Conservation (phyloP, 2,888 invertebrate species). For the Leucophenga maculata region DNA sequence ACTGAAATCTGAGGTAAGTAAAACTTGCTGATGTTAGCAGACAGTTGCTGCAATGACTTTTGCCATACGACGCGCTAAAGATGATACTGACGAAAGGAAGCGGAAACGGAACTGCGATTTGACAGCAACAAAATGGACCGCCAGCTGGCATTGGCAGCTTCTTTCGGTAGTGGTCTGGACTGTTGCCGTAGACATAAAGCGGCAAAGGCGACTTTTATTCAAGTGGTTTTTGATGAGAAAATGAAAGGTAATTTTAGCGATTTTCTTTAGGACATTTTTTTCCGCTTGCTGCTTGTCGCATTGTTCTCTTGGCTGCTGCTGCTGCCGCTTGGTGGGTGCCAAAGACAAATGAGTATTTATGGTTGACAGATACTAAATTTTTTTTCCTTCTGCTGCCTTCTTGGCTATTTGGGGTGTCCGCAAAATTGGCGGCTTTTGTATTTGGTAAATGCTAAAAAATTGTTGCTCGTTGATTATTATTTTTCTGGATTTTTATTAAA, state of each 20-base stretch:
- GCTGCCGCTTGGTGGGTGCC: conserved; percentile 34
- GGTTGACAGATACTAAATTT: conserved; percentile 29
- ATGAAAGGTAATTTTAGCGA: conserved; percentile 71
- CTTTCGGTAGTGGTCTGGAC: not conserved
- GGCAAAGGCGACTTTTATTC: conserved; percentile 46
- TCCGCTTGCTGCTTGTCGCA: not conserved
- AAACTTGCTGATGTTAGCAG: not conserved
- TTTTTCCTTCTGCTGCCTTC: not conserved
- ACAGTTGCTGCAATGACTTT: not conserved
- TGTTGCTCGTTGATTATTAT: conserved; percentile 6
- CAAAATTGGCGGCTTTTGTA: conserved; percentile 21
- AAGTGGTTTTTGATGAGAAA: conserved; percentile 71
- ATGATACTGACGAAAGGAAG: conserved; percentile 9
- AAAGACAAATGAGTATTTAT: conserved; percentile 62
- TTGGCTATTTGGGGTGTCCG: not conserved
- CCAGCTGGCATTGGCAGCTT: conserved; percentile 25
- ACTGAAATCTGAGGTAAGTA: conserved; percentile 2
- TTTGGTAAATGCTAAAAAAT: conserved; percentile 24
- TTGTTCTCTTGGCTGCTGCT: not conserved
- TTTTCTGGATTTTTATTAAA: conserved; percentile 22
- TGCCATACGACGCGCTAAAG: not conserved
- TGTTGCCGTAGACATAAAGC: conserved; percentile 5
- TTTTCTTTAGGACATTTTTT: conserved; percentile 47
- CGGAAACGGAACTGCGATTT: conserved; percentile 47
- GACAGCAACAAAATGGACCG: not conserved